phyloP scores from a whole-genome alignment of 1,140 invertebrate genomes.

The Zeugodacus cucurbitae region DNA sequence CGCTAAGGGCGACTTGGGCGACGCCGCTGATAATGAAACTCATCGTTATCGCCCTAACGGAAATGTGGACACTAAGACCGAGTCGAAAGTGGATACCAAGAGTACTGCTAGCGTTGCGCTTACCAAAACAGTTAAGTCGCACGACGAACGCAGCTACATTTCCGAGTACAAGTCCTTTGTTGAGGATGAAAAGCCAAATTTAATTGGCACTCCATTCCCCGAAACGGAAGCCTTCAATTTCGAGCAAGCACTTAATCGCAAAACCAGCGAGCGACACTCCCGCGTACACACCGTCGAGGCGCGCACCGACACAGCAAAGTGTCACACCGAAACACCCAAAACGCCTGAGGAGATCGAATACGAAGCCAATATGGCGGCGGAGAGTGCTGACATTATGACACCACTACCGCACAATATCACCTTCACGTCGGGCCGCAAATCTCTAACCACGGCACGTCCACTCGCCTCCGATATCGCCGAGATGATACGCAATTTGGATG shows the following conservation, averaged over 20 bases:
- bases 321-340: conserved; percentile 45
- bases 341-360: conserved; percentile 63
- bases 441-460: conserved; percentile 29
- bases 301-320: neutral
- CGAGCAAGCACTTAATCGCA: conserved; percentile 36
- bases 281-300: neutral
- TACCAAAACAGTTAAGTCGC: neutral
- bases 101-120: conserved; percentile 1
- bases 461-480: conserved; percentile 52
- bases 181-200: conserved; percentile 24
- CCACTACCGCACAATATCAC: conserved; percentile 53
- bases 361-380: conserved; percentile 56
- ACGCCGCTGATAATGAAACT: neutral
- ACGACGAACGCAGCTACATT: conserved; percentile 38
- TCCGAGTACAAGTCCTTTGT: conserved; percentile 43
- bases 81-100: neutral
- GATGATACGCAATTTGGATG: conserved; percentile 59
- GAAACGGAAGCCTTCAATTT: conserved; percentile 30
- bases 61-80: neutral
- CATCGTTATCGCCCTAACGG: neutral
- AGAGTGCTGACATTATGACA: conserved; percentile 60
- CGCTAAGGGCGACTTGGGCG: no score
- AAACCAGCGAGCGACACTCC: neutral
- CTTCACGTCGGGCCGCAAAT: neutral
- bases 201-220: conserved; percentile 40